Conservation (phyloP, 2,113 vertebrate genomes). For the Recurvirostra avosetta region DNA sequence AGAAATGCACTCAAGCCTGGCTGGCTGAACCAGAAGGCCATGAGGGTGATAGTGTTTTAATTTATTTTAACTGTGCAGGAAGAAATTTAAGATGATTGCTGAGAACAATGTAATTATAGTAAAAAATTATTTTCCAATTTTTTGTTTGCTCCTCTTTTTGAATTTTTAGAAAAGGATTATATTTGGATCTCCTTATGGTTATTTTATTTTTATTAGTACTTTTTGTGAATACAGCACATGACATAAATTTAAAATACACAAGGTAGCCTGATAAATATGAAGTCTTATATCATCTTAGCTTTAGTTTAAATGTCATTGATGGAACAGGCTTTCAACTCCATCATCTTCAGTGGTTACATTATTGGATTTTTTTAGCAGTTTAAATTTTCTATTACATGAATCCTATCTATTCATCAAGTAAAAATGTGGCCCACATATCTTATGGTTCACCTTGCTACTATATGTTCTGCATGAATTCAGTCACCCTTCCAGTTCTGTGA, state of each 20-base stretch:
- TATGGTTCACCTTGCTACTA: background rate
- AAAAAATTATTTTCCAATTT: background rate
- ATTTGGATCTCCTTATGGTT: background rate
- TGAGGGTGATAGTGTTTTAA: constrained; percentile 16
- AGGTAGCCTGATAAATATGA: background rate
- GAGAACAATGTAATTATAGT: background rate
- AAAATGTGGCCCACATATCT: constrained; percentile 10
- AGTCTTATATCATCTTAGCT: background rate
- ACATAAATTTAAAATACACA: background rate
- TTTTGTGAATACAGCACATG: background rate
- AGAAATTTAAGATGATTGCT: background rate
- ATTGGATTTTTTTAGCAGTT: constrained; percentile 23
- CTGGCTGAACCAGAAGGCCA: background rate
- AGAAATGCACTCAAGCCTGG: constrained; percentile 31
- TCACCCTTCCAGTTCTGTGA: background rate
- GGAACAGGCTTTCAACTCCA: constrained; percentile 3
- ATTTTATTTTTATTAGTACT: background rate
- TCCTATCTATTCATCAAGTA: constrained; percentile 30
- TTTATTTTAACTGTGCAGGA: constrained; percentile 10
- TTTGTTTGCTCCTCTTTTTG: background rate
- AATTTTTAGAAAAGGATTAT: background rate
- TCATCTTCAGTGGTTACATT: constrained; percentile 19
- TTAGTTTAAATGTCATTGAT: constrained; percentile 22
- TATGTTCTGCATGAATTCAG: constrained; percentile 27
- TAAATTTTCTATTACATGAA: constrained; percentile 27